phyloP scores from a whole-genome alignment of 2,113 vertebrate species.

The Nasalis larvatus region DNA sequence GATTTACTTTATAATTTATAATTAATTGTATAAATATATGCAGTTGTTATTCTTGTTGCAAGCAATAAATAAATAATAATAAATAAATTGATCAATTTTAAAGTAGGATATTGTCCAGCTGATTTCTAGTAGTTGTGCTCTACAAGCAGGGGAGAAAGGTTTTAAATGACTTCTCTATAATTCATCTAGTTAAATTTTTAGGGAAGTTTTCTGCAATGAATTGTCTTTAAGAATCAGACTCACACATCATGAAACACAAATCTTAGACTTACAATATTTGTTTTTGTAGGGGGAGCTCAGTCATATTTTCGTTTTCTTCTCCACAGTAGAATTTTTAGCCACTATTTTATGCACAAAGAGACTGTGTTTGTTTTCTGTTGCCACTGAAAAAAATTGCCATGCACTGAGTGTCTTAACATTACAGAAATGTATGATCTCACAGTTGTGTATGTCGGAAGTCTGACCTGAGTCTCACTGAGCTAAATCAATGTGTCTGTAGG shows the following conservation, averaged over 20 bases:
- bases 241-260: neutral
- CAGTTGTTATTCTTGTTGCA: neutral
- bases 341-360: neutral
- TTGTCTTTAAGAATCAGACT: neutral
- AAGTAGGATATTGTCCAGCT: neutral
- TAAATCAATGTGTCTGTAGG: neutral
- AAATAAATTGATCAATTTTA: neutral
- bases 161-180: neutral
- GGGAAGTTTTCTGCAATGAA: neutral
- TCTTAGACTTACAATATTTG: neutral
- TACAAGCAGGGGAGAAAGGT: neutral
- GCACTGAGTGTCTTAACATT: neutral
- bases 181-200: neutral
- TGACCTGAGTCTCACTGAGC: neutral
- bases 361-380: neutral
- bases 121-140: neutral
- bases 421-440: neutral
- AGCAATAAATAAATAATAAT: neutral
- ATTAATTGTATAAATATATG: neutral
- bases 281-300: neutral
- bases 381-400: neutral
- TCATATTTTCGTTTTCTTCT: slow-evolving; percentile 21
- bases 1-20: neutral
- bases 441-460: neutral
- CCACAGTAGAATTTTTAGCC: neutral